A percentile compares a stretch with the other conserved stretches of the same genome.
phyloP scores from a whole-genome alignment of 2,888 invertebrate genomes.

The Drosophila robusta region DNA sequence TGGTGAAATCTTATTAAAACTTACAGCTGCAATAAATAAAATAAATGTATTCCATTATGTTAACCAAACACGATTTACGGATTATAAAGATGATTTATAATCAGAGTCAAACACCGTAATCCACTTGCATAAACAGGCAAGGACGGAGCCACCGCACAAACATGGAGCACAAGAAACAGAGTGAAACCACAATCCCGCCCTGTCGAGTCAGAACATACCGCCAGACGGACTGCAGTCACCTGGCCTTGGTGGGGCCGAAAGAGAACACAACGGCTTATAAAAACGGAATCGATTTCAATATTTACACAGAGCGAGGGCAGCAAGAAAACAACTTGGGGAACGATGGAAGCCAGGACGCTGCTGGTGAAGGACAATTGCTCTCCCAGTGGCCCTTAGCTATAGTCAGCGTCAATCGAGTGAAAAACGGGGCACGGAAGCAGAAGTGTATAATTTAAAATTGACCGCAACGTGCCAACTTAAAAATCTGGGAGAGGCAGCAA shows the following conservation, averaged over 20 bases:
- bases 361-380: background rate
- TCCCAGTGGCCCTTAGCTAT: slow-evolving; percentile 3
- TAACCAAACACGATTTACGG: slow-evolving; percentile 82
- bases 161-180: slow-evolving; percentile 72
- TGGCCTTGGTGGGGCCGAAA: slow-evolving; percentile 32
- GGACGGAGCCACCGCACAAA: slow-evolving; percentile 61
- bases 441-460: slow-evolving; percentile 81
- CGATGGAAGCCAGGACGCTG: slow-evolving; percentile 6
- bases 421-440: slow-evolving; percentile 70
- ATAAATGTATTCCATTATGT: slow-evolving; percentile 82
- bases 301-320: slow-evolving; percentile 60
- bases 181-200: slow-evolving; percentile 52
- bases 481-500: slow-evolving; percentile 29
- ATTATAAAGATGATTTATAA: slow-evolving; percentile 82
- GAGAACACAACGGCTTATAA: slow-evolving; percentile 48
- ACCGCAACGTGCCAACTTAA: slow-evolving; percentile 56
- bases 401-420: slow-evolving; percentile 73
- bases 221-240: slow-evolving; percentile 52
- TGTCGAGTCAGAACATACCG: slow-evolving; percentile 18
- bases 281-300: slow-evolving; percentile 80
- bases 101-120: slow-evolving; percentile 81
- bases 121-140: slow-evolving; percentile 80
- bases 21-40: slow-evolving; percentile 81
- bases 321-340: slow-evolving; percentile 32
- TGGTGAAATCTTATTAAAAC: slow-evolving; percentile 79